phyloP scores from a whole-genome alignment of 2,797 vertebrate genomes.

The Phrynocephalus guinanensis region DNA sequence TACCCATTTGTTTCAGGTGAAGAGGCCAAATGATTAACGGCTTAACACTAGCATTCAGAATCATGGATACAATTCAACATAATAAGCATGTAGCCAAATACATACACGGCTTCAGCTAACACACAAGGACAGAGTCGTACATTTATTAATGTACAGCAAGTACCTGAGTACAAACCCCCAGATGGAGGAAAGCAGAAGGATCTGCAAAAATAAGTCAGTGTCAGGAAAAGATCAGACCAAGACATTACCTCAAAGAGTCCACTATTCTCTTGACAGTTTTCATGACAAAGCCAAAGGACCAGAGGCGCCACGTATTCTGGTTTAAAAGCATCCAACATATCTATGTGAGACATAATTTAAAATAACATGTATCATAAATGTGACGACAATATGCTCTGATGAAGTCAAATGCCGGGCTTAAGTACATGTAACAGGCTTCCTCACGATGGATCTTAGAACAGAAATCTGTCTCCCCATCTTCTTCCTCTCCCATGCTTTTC shows the following conservation, averaged over 20 bases:
- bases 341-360: conserved; percentile 75
- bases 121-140: not conserved
- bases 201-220: not conserved
- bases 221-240: conserved; percentile 35
- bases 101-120: not conserved
- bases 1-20: not conserved
- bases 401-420: not conserved
- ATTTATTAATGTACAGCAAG: not conserved
- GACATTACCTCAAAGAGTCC: conserved; percentile 92
- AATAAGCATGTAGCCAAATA: not conserved
- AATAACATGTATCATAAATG: not conserved
- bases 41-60: not conserved
- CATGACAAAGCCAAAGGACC: conserved; percentile 95
- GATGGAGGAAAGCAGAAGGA: not conserved
- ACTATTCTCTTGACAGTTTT: conserved; percentile 91
- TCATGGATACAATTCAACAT: not conserved
- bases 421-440: not conserved
- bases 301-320: conserved; percentile 92
- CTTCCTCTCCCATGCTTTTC: not conserved
- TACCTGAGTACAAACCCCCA: not conserved
- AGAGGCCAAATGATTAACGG: not conserved
- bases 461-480: no score
- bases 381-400: not conserved
- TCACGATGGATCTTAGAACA: not conserved
- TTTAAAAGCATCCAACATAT: conserved; percentile 88